These are phyloP conservation scores for Heloderma charlesbogerti DNA, from an alignment of 2,113 vertebrate genomes.

Conservation along the genomic window DNA sequence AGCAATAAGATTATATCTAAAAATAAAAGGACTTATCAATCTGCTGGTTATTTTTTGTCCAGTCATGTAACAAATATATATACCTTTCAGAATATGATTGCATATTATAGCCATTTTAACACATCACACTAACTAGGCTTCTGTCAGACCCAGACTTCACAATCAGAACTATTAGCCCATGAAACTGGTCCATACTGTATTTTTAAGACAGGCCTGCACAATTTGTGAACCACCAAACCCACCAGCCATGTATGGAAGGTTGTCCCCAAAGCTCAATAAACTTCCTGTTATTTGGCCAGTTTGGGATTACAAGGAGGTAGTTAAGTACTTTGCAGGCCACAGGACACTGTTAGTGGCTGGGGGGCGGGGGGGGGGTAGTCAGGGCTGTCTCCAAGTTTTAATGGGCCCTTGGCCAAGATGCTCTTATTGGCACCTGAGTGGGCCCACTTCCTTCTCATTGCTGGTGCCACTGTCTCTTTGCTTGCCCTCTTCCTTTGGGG, in stretches of 20 bases:
- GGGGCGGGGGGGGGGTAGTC: too few species aligned
- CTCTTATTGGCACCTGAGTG: neutral
- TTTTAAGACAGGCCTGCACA: neutral
- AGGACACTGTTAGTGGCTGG: neutral
- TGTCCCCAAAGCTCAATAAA: neutral
- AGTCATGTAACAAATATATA: neutral
- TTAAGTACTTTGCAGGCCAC: neutral
- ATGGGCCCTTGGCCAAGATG: neutral
- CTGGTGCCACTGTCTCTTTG: neutral
- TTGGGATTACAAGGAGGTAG: neutral
- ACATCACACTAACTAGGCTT: neutral
- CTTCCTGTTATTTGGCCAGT: neutral
- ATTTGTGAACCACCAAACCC: neutral
- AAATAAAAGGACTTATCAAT: neutral
- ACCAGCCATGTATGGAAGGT: neutral
- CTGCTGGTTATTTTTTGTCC: neutral
- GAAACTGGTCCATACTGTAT: too few species aligned
- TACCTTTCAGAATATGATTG: neutral
- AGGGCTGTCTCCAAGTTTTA: neutral
- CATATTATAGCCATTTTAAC: neutral
- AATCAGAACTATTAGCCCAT: neutral
- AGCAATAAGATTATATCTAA: neutral
- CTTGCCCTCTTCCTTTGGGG: neutral
- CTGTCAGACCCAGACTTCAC: neutral
- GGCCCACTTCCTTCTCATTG: neutral